A percentile compares a stretch with the other conserved stretches of the same genome.
phyloP scores from a whole-genome alignment of 2,113 vertebrate species.

The Apistogramma diplotaenia region DNA sequence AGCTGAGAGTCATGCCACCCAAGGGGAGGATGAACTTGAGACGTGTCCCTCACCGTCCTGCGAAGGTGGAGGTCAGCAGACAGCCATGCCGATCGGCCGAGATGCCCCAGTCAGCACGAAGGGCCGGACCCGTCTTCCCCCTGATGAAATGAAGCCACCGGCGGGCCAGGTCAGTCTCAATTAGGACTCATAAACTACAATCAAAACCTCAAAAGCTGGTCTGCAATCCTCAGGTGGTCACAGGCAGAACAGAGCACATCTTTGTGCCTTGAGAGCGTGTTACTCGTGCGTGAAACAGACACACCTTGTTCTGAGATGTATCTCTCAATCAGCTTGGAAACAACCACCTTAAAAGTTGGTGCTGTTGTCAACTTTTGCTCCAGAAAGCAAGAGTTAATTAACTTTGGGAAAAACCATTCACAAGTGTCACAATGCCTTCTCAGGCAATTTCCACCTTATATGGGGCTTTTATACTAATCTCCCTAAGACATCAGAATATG shows the following conservation, averaged over 20 bases:
- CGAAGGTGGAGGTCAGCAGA: constrained; percentile 75
- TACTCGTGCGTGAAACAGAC: constrained; percentile 67
- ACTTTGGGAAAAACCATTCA: constrained; percentile 6
- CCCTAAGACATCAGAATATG: constrained; percentile 51
- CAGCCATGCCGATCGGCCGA: constrained; percentile 52
- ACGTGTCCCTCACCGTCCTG: constrained; percentile 77
- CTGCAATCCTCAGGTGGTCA: constrained; percentile 68
- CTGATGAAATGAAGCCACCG: constrained; percentile 67
- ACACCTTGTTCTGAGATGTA: constrained; percentile 69
- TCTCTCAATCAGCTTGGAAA: constrained; percentile 40
- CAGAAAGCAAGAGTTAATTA: constrained; percentile 16
- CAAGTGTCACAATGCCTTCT: constrained; percentile 41
- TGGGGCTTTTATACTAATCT: constrained; percentile 36
- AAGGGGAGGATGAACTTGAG: constrained; percentile 80
- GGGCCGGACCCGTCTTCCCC: constrained; percentile 44
- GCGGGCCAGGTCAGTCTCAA: constrained; percentile 69
- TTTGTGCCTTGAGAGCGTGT: constrained; percentile 55
- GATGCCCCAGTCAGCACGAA: constrained; percentile 49
- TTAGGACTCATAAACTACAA: constrained; percentile 81
- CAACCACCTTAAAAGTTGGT: not conserved
- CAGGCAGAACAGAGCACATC: constrained; percentile 67
- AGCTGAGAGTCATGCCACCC: constrained; percentile 78
- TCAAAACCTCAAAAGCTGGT: constrained; percentile 71
- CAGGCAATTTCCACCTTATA: constrained; percentile 6
- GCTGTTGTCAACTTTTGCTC: not conserved